Evolutionary conservation across 2,888 invertebrate species (phyloP).

Genomic region (Amphipoea lucens): DNA sequence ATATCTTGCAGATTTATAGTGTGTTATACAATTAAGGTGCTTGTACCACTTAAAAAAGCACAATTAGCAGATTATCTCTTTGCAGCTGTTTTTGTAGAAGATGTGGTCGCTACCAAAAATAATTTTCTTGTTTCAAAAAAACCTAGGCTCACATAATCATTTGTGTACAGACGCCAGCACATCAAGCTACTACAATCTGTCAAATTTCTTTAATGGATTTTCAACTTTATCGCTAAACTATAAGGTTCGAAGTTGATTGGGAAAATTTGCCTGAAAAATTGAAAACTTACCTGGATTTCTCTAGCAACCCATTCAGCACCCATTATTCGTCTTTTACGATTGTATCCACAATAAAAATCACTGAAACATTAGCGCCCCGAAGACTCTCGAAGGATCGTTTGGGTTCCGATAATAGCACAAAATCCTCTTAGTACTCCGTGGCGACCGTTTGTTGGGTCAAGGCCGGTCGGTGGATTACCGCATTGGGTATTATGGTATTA

Average conservation of each 20-base stretch:
- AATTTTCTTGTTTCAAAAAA: neutral
- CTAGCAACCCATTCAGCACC: neutral
- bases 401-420: slow-evolving; percentile 4
- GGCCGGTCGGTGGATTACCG: slow-evolving; percentile 29
- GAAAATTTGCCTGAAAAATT: too few species aligned
- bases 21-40: too few species aligned
- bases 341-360: slow-evolving; percentile 15
- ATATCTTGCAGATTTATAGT: too few species aligned
- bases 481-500: neutral
- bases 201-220: too few species aligned
- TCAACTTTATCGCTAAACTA: too few species aligned
- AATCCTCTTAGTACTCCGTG: slow-evolving; percentile 17
- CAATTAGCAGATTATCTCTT: neutral
- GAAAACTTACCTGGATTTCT: neutral
- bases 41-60: neutral
- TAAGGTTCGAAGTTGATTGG: too few species aligned
- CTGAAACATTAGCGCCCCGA: slow-evolving; percentile 12
- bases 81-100: neutral
- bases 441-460: slow-evolving; percentile 8
- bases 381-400: slow-evolving; percentile 17
- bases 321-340: slow-evolving; percentile 14
- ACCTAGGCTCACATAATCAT: neutral
- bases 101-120: neutral
- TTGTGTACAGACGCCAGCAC: neutral
- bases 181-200: too few species aligned